Evolutionary conservation across 2,888 invertebrate species (phyloP).

Genomic region (Agrochola lota): DNA sequence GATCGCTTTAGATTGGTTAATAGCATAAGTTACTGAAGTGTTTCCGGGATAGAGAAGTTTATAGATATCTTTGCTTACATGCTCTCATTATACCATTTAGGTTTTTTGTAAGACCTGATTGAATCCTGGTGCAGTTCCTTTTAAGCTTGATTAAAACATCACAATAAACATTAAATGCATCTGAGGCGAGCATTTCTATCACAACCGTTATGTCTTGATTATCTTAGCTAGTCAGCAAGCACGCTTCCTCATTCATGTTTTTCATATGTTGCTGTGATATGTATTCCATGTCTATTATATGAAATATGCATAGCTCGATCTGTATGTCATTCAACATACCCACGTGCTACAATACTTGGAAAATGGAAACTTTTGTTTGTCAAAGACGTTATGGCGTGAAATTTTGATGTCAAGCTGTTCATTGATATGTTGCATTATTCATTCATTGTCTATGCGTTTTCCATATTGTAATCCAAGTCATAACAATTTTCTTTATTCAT

Average conservation of each 20-base stretch:
- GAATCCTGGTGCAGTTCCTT: neutral
- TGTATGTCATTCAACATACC: slow-evolving; percentile 62
- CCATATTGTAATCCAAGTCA: slow-evolving; percentile 13
- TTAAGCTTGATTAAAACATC: slow-evolving; percentile 27
- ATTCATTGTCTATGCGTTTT: slow-evolving; percentile 26
- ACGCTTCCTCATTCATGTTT: slow-evolving; percentile 37
- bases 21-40: slow-evolving; percentile 40
- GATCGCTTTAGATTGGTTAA: slow-evolving; percentile 52
- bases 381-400: slow-evolving; percentile 60
- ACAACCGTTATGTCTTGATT: slow-evolving; percentile 33
- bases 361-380: slow-evolving; percentile 56
- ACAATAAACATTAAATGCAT: slow-evolving; percentile 23
- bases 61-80: slow-evolving; percentile 29
- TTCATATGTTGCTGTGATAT: slow-evolving; percentile 56
- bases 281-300: slow-evolving; percentile 51
- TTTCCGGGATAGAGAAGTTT: slow-evolving; percentile 49
- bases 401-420: slow-evolving; percentile 50
- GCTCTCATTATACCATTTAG: slow-evolving; percentile 3
- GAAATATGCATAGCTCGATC: slow-evolving; percentile 65
- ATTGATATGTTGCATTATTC: slow-evolving; percentile 54
- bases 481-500: slow-evolving; percentile 6
- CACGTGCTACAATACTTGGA: slow-evolving; percentile 52
- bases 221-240: slow-evolving; percentile 9
- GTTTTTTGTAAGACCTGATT: slow-evolving; percentile 1
- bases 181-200: slow-evolving; percentile 16